Conservation (phyloP, 2,888 invertebrate genomes). For the Eustalomyia histrio region DNA sequence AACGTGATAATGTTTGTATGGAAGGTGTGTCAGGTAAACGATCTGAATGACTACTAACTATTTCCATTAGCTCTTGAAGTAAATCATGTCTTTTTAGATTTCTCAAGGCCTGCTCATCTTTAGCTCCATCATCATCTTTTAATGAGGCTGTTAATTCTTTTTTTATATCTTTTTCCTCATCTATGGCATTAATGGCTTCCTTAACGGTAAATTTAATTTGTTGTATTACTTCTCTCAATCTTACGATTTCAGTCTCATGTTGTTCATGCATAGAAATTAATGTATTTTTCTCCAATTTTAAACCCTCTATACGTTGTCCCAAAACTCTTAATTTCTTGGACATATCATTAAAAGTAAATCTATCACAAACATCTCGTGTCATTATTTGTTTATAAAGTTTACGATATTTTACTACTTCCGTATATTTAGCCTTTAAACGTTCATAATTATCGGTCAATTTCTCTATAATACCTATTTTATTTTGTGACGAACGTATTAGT, state of each 20-base stretch:
- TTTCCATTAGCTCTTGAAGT: constrained; percentile 80
- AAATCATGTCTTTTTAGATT: constrained; percentile 82
- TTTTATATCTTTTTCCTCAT: constrained; percentile 76
- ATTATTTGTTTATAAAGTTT: constrained; percentile 76
- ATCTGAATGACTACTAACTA: constrained; percentile 73
- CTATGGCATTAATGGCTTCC: constrained; percentile 80
- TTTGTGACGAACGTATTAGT: constrained; percentile 75
- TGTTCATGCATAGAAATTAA: constrained; percentile 77
- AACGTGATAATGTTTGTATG: constrained; percentile 73
- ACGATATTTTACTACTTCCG: constrained; percentile 79
- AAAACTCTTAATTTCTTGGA: constrained; percentile 80
- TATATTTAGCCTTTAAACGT: constrained; percentile 80
- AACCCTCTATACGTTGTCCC: constrained; percentile 74
- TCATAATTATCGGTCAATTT: constrained; percentile 82
- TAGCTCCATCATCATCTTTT: neutral
- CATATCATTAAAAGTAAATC: constrained; percentile 79
- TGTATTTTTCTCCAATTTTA: constrained; percentile 73
- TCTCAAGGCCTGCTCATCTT: constrained; percentile 73
- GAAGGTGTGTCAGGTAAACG: constrained; percentile 75
- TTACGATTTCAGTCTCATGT: constrained; percentile 80
- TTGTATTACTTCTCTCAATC: constrained; percentile 82
- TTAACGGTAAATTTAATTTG: constrained; percentile 83
- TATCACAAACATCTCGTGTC: constrained; percentile 78
- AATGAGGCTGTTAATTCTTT: constrained; percentile 76
- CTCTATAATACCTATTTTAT: constrained; percentile 85